phyloP scores from a whole-genome alignment of 2,113 vertebrate species.

The Tauraco erythrolophus region DNA sequence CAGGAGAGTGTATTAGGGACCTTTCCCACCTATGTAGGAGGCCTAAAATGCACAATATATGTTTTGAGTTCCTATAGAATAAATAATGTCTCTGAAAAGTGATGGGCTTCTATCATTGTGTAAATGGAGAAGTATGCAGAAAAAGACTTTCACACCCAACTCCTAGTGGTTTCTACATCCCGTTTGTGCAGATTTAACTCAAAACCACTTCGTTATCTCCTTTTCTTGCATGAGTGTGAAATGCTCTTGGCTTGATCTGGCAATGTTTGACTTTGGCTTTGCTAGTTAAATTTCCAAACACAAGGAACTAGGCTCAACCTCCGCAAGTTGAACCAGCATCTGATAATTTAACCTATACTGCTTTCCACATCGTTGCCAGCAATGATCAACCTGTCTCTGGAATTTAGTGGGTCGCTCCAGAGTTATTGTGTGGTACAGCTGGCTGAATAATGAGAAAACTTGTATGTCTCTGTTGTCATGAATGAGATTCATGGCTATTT shows the following conservation, averaged over 20 bases:
- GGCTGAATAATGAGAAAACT: conserved; percentile 12
- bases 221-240: background rate
- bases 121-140: background rate
- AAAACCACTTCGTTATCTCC: background rate
- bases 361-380: background rate
- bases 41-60: background rate
- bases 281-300: background rate
- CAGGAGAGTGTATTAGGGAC: background rate
- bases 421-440: background rate
- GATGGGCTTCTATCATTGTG: background rate
- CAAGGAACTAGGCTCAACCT: background rate
- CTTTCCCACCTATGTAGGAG: background rate
- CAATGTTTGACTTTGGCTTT: background rate
- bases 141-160: background rate
- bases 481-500: background rate
- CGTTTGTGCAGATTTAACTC: background rate
- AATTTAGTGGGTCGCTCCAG: background rate
- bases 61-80: background rate
- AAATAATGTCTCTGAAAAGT: background rate
- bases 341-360: background rate
- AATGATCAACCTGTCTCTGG: background rate
- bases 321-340: background rate
- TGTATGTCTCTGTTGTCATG: background rate
- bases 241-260: background rate
- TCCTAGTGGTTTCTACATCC: background rate